Evolutionary conservation across 2,888 invertebrate species (phyloP).

Genomic region (Meganola albula): DNA sequence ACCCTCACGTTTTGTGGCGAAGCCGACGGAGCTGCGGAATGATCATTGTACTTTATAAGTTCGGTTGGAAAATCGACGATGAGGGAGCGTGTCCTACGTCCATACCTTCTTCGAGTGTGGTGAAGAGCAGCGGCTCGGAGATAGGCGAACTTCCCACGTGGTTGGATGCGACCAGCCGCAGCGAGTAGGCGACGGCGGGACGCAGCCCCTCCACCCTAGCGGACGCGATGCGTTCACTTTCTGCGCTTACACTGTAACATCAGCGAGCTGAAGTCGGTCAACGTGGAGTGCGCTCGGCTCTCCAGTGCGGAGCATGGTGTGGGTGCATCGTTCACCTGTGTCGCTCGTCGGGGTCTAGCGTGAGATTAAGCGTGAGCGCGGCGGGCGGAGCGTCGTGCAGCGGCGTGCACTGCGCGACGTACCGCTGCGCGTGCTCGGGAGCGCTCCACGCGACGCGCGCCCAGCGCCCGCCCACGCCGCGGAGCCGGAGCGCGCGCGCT

Average conservation of each 20-base stretch:
- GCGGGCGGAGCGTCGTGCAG: constrained; percentile 36
- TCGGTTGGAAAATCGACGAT: neutral
- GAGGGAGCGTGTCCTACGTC: neutral
- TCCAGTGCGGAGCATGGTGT: too few species aligned
- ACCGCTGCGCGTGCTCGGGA: constrained; percentile 21
- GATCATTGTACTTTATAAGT: neutral
- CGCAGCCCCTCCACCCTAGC: constrained; percentile 71
- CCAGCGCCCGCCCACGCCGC: constrained; percentile 78
- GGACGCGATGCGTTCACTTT: constrained; percentile 27
- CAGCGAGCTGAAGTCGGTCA: neutral
- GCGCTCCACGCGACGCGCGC: constrained; percentile 76
- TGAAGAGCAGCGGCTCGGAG: constrained; percentile 81
- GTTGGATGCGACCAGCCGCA: constrained; percentile 83
- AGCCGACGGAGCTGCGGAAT: constrained; percentile 79
- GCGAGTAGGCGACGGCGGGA: constrained; percentile 83
- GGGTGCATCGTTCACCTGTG: constrained; percentile 24
- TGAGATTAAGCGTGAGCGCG: constrained; percentile 38
- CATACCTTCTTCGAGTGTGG: constrained; percentile 85
- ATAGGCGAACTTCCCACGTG: constrained; percentile 83
- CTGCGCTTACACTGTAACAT: constrained; percentile 30
- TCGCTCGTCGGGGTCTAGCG: constrained; percentile 29
- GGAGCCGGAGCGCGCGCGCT: constrained; percentile 75
- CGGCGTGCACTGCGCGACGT: constrained; percentile 40
- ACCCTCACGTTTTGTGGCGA: constrained; percentile 82
- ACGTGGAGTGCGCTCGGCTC: too few species aligned